phyloP scores from a whole-genome alignment of 2,888 invertebrate genomes.

The Leptinotarsa juncta region DNA sequence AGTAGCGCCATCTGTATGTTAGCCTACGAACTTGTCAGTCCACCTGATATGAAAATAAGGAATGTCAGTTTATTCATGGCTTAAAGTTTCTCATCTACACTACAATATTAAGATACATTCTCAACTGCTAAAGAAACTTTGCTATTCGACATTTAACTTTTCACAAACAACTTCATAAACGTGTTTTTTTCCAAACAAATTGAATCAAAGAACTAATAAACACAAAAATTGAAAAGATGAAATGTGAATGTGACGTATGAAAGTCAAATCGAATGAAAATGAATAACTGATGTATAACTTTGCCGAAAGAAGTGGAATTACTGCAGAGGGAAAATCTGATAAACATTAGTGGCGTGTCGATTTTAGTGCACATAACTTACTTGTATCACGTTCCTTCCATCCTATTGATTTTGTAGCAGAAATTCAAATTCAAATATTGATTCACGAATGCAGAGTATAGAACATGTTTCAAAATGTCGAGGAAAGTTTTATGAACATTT shows the following conservation, averaged over 20 bases:
- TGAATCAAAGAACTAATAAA: not conserved
- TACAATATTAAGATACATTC: too few relatives aligned
- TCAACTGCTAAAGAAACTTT: too few relatives aligned
- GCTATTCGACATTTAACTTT: not conserved
- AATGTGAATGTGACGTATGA: slow-evolving; percentile 1
- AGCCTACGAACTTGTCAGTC: too few relatives aligned
- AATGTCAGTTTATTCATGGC: too few relatives aligned
- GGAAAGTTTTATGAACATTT: not conserved
- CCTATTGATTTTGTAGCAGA: slow-evolving; percentile 66
- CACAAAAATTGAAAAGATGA: not conserved
- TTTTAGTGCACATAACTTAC: slow-evolving; percentile 69
- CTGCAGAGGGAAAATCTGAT: slow-evolving; percentile 27
- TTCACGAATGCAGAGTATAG: too few relatives aligned
- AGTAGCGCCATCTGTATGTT: too few relatives aligned
- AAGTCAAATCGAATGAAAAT: slow-evolving; percentile 3
- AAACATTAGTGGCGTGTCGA: slow-evolving; percentile 27
- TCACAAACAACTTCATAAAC: not conserved
- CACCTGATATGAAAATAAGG: too few relatives aligned
- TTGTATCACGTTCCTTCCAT: slow-evolving; percentile 81
- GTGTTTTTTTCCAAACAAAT: not conserved
- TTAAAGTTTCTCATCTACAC: too few relatives aligned
- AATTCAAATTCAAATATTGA: slow-evolving; percentile 13
- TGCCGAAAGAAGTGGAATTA: slow-evolving; percentile 33
- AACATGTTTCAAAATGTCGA: too few relatives aligned
- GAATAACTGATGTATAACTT: slow-evolving; percentile 19